Evolutionary conservation across 1,140 invertebrate genomes (phyloP).

Genomic region (Nautilus pompilius): DNA sequence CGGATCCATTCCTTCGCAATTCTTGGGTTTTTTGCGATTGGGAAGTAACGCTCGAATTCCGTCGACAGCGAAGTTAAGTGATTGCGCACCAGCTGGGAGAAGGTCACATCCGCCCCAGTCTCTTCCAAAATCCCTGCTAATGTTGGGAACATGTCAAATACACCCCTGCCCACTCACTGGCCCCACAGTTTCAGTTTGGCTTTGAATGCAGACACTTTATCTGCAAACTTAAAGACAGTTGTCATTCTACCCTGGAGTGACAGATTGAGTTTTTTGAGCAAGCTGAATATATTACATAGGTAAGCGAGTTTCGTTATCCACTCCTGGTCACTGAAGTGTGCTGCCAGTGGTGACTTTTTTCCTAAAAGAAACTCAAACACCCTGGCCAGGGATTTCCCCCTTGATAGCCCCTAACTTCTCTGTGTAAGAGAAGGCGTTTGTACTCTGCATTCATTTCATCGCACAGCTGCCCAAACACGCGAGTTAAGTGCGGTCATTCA

Average conservation of each 20-base stretch:
- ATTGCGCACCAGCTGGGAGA: constrained; percentile 22
- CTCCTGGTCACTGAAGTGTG: not conserved
- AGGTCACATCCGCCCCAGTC: not conserved
- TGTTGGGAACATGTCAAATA: constrained; percentile 94
- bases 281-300: not conserved
- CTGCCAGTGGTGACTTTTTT: not conserved
- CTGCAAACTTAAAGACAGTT: constrained; percentile 96
- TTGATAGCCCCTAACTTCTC: not conserved
- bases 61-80: constrained; percentile 11
- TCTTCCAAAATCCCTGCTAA: constrained; percentile 55
- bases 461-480: not conserved
- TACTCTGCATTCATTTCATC: not conserved
- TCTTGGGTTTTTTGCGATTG: constrained; percentile 31
- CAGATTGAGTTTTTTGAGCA: not conserved
- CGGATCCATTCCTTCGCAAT: constrained; percentile 9
- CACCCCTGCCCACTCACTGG: constrained; percentile 98
- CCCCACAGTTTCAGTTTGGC: constrained; percentile 74
- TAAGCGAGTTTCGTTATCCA: not conserved
- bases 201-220: constrained; percentile 98
- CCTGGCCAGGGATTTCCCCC: constrained; percentile 13
- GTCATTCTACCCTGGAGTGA: constrained; percentile 60
- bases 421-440: not conserved
- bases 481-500: not conserved
- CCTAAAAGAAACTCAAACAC: constrained; percentile 9
- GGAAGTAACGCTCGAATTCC: constrained; percentile 26